Percentiles rank a stretch among this genome's conserved stretches.
phyloP scores from a whole-genome alignment of 2,797 vertebrate genomes.

The Gymnopithys bicolor region DNA sequence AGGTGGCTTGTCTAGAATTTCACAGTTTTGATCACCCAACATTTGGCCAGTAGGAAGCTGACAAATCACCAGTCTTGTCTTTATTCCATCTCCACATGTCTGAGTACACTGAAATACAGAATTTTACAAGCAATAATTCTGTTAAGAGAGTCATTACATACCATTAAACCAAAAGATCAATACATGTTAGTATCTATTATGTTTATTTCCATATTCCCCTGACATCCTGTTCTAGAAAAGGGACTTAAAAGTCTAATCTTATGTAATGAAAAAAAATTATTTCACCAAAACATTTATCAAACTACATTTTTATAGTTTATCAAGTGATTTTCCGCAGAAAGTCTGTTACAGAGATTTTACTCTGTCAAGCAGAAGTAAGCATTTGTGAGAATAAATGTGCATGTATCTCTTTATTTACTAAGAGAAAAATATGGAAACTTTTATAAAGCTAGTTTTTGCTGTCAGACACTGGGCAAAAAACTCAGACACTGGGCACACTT shows the following conservation, averaged over 20 bases:
- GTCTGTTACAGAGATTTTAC: background rate
- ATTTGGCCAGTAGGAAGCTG: constrained; percentile 88
- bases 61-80: constrained; percentile 91
- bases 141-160: background rate
- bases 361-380: background rate
- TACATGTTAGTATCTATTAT: background rate
- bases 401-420: background rate
- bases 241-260: background rate
- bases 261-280: background rate
- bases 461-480: background rate
- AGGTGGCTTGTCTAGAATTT: constrained; percentile 88
- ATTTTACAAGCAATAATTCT: background rate
- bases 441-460: background rate
- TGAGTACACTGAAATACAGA: constrained; percentile 86
- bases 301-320: background rate
- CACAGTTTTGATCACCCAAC: constrained; percentile 90
- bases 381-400: background rate
- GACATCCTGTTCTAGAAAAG: background rate
- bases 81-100: constrained; percentile 89
- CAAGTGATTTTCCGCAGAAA: background rate
- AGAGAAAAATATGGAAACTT: background rate
- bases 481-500: background rate
- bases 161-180: background rate
- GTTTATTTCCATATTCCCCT: background rate
- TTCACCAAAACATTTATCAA: background rate